Evolutionary conservation across 2,888 invertebrate species (phyloP), one percentile per base, ranked within the genome.

Genomic region (Ochropacha duplaris): DNA sequence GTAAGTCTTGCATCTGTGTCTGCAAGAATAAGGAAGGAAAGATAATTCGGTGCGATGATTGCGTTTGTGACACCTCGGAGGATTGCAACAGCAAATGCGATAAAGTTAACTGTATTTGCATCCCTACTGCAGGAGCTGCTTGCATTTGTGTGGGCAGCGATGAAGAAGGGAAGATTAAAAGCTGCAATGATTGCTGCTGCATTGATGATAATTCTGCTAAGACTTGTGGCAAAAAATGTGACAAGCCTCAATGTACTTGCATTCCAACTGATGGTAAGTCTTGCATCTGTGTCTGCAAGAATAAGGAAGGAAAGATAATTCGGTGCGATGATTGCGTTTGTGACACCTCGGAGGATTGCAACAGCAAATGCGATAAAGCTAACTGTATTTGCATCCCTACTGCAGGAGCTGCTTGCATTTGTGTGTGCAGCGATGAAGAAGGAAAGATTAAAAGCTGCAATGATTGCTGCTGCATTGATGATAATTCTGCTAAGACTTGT

Each of bases 321-420:
- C 49, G 62, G 19, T 78, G 82, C 19, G 59, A 69, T 2, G 72
- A 75, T 54, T 82, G 84, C 57, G 64, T 72, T 24, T 79, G 78
- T 51, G 60, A 62, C 24, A 57, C 50, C 4, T 39, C 36, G 28
- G 58, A 56, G 8, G 59, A 58, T 5, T 63, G 28, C 28, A 28
- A 28, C 6, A 8, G 70, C 14, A 72, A 69, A 24, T 79, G 82
- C 52, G 66, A 65, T 36, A 73, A 71, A 11, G 36, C 64, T 2
- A 71, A 69, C 50, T 83, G 83, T 57, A 57, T 71, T 22, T 82
- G 81, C 26, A 62, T 84, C 1, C 57, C 59, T 0, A 79, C 80
- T 28, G 55, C 62, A 1, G 77, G 76, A 8, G 65, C 71, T 22
- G 1, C 57, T 16, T 74, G 76, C 52, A 57, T 76, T 12, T 80